These are phyloP conservation scores for Ceyx cyanopectus DNA, from an alignment of 2,113 vertebrate species.

Conservation along the genomic window DNA sequence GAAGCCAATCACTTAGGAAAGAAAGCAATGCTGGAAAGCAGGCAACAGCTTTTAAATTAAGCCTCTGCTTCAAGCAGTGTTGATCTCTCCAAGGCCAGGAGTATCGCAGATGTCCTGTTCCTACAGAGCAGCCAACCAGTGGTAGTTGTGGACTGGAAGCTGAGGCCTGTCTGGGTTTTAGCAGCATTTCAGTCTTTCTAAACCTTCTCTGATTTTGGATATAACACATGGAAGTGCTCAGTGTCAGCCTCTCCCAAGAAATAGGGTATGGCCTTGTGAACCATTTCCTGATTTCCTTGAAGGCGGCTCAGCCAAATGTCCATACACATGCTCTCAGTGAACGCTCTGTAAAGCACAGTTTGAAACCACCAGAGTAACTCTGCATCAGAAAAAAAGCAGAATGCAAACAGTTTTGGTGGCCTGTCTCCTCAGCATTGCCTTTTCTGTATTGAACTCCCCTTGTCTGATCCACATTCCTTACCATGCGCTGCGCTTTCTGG, in stretches of 20 bases:
- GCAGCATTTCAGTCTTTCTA: not conserved
- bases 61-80: not conserved
- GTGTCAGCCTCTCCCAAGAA: not conserved
- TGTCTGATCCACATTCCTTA: not conserved
- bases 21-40: not conserved
- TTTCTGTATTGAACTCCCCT: not conserved
- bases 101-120: not conserved
- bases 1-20: not conserved
- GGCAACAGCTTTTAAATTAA: not conserved
- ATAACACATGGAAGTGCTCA: not conserved
- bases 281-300: not conserved
- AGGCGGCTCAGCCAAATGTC: not conserved
- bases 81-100: not conserved
- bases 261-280: not conserved
- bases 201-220: not conserved
- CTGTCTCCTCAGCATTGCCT: not conserved
- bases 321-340: rapidly evolving
- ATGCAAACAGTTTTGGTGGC: not conserved
- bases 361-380: not conserved
- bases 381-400: not conserved
- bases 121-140: not conserved
- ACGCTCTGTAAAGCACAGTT: not conserved
- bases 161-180: not conserved
- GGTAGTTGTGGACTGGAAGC: not conserved
- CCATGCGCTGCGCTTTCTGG: constrained; percentile 68